Percentiles rank a stretch among this genome's conserved stretches.
phyloP scores from a whole-genome alignment of 2,888 invertebrate species.

The Drosophila cognata region DNA sequence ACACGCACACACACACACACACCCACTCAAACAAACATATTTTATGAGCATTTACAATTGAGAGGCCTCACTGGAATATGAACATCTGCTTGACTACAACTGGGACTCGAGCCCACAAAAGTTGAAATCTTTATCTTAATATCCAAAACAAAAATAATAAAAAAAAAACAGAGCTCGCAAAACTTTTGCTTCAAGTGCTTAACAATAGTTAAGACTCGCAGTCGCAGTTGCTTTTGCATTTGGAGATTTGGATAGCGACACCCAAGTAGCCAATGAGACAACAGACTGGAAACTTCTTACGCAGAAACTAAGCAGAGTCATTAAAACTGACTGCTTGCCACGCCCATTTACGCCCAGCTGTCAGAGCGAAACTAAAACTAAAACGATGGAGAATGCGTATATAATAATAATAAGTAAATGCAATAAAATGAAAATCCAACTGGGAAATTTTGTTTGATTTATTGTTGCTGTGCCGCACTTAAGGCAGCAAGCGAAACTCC shows the following conservation, averaged over 20 bases:
- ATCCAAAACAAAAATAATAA: slow-evolving; percentile 11
- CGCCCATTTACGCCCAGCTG: slow-evolving; percentile 35
- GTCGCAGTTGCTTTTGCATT: slow-evolving; percentile 10
- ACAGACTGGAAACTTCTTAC: background rate
- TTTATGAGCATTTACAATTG: slow-evolving; percentile 54
- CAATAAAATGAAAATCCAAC: slow-evolving; percentile 81
- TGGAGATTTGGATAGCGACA: slow-evolving; percentile 15
- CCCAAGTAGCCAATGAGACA: slow-evolving; percentile 20
- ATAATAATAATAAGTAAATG: slow-evolving; percentile 78
- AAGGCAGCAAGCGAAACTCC: slow-evolving; percentile 20
- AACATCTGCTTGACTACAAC: slow-evolving; percentile 27
- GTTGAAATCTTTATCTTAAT: slow-evolving; percentile 66
- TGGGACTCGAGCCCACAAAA: slow-evolving; percentile 32
- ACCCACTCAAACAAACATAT: slow-evolving; percentile 16
- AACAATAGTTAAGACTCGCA: slow-evolving; percentile 64
- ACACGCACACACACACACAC: background rate
- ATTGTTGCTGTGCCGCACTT: slow-evolving; percentile 61
- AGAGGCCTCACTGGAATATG: slow-evolving; percentile 33
- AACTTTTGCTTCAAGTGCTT: slow-evolving; percentile 59
- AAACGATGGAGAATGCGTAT: slow-evolving; percentile 42
- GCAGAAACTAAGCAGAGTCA: slow-evolving; percentile 50
- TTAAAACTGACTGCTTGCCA: slow-evolving; percentile 45
- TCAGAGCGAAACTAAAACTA: slow-evolving; percentile 37
- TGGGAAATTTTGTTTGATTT: slow-evolving; percentile 81
- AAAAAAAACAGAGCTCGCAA: slow-evolving; percentile 24